Evolutionary conservation across 2,888 invertebrate species (phyloP), one percentile per base, ranked within the genome.

Genomic region (Zootermopsis nevadensis): DNA sequence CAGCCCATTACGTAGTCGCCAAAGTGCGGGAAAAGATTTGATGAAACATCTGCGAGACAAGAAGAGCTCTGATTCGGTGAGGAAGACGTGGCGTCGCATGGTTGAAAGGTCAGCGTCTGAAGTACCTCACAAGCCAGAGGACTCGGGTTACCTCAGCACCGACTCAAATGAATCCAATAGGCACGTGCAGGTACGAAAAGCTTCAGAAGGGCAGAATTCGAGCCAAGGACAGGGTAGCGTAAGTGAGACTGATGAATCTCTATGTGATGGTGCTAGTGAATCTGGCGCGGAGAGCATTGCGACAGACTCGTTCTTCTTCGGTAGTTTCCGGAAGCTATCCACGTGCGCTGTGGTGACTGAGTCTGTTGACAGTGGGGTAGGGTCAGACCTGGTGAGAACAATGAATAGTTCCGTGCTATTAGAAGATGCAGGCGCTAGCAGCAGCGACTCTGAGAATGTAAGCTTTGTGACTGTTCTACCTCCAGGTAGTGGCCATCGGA

Each of bases 201-300:
- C 69, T 19, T 31, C 79, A 86, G 84, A 85, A 82, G 82, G 33
- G 84, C 85, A 80, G 81, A 79, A 67, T 76, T 72, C 27, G 85
- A 87, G 90, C 88, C 90, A 86, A 24, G 82, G 80, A 22, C 60
- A 31, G 30, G 89, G 92, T 86, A 92, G 93, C 89, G 92, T 93
- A 87, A 93, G 95, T 89, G 95, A 93, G 87, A 95, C 95, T 85
- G 96, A 95, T 85, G 95, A 95, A 88, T 94, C 94, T n/a, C 92
- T 94, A 85, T 94, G 94, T 60, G 96, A 96, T 88, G 96, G 94
- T 15, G 93, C 95, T 85, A 96, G 96, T 90, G 96, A 96, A 90
- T 96, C 96, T 35, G 96, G 96, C 0, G 96, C 95, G 6, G 96
- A 96, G 88, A 96, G 96, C 90, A 91, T 96, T 42, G 96, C 96